Conservation (phyloP, 1,140 invertebrate species). For the Cydia amplana region DNA sequence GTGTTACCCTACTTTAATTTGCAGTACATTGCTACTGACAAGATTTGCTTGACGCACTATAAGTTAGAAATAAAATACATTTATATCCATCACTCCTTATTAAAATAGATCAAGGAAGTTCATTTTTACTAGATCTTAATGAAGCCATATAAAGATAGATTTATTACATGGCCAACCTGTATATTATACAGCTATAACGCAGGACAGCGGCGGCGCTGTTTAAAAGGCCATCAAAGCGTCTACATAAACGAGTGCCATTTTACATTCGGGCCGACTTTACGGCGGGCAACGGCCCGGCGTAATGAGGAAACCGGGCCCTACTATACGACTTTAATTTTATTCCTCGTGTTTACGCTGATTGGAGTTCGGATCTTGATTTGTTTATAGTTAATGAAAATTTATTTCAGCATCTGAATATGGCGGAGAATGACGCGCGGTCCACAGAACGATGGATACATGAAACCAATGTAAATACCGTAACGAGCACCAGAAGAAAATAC, state of each 20-base stretch:
- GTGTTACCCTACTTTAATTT: too few species aligned
- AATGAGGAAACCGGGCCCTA: conserved; percentile 62
- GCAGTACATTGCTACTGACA: too few species aligned
- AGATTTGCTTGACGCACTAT: too few species aligned
- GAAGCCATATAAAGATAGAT: not conserved
- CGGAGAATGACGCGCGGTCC: conserved; percentile 32
- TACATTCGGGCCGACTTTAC: conserved; percentile 61
- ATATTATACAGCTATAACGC: conserved; percentile 36
- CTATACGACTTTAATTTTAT: conserved; percentile 34
- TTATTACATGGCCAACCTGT: conserved; percentile 1
- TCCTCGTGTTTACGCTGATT: conserved; percentile 12
- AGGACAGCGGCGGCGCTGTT: conserved; percentile 37
- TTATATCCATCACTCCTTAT: not conserved
- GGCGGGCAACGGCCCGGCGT: conserved; percentile 61
- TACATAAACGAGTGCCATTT: conserved; percentile 67
- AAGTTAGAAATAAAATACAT: not conserved
- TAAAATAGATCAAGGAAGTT: not conserved
- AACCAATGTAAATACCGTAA: not conserved
- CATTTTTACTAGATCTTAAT: not conserved
- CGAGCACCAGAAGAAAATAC: not conserved
- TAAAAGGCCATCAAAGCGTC: conserved; percentile 69
- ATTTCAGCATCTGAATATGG: conserved; percentile 28
- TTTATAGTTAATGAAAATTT: conserved; percentile 18
- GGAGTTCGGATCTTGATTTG: conserved; percentile 25
- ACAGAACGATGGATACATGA: not conserved